These are phyloP conservation scores for Notoglanidium macrostoma DNA, from an alignment of 2,797 vertebrate genomes.

Conservation along the genomic window DNA sequence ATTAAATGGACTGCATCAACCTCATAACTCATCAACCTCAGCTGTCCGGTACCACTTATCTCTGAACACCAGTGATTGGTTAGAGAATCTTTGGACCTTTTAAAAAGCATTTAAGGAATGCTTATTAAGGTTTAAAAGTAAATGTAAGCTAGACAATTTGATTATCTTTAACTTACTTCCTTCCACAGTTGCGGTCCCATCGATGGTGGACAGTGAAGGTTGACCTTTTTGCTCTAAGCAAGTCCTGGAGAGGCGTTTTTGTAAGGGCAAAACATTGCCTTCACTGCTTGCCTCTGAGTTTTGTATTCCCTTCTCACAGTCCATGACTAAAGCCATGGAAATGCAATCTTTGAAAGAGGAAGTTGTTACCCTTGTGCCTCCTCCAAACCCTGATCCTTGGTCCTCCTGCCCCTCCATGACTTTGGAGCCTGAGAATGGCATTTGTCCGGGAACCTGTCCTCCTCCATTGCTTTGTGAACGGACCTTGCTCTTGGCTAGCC, in stretches of 20 bases:
- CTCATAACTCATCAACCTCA: background rate
- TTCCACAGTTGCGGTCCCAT: slow-evolving; percentile 52
- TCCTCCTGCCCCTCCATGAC: slow-evolving; percentile 75
- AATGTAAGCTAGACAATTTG: background rate
- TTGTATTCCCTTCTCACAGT: slow-evolving; percentile 61
- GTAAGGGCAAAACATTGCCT: slow-evolving; percentile 73
- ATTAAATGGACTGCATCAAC: background rate
- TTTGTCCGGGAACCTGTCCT: slow-evolving; percentile 56
- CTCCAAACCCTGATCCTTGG: slow-evolving; percentile 47
- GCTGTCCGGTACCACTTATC: background rate
- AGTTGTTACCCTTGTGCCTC: slow-evolving; percentile 45
- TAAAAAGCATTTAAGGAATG: background rate
- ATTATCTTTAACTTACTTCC: slow-evolving; percentile 16
- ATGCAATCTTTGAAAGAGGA: slow-evolving; percentile 70
- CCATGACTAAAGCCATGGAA: slow-evolving; percentile 74
- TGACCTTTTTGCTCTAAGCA: slow-evolving; percentile 79
- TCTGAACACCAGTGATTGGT: background rate
- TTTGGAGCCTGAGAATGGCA: slow-evolving; percentile 77
- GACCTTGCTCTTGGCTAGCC: slow-evolving; percentile 67
- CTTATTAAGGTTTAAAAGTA: background rate
- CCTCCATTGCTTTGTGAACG: slow-evolving; percentile 76
- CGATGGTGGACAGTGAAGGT: slow-evolving; percentile 73
- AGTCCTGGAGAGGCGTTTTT: slow-evolving; percentile 73
- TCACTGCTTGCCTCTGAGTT: slow-evolving; percentile 67
- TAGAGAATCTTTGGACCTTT: background rate